Base-by-base conservation (phyloP, 2,113 vertebrate species). In the Lampris megalopsis region DNA sequence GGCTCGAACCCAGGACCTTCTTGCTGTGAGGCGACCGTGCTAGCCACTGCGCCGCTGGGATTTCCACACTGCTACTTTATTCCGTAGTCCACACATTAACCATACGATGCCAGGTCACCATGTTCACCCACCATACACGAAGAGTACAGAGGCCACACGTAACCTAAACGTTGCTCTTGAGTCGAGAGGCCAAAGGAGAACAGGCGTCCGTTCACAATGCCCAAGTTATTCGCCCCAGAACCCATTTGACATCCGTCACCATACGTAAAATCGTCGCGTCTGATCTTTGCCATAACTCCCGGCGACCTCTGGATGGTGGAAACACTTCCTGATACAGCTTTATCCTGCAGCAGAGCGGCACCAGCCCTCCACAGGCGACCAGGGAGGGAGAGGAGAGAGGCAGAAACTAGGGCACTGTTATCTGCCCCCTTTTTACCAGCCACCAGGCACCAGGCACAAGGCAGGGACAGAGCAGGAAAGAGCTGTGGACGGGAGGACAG, bases 321-420 rank as follows among this genome's bases (percentile, higher is more conserved):
- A 79, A 60, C 63, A 45, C 13, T 40, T 67, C 9, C 53, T 56
- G n/a, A 47, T 72, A 80, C 75, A 73, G 76, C 73, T 84, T 90
- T 89, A 92, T 92, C 86, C 91, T 81, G 70, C 73, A 37, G 52
- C 75, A 80, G 64, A 81, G 76, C 57, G 82, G 75, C 77, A 47
- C 81, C 4, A 43, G 4, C 37, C 77, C 79, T 57, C 79, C 85
- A 94, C 94, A 93, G 81, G 91, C 75, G 75, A 88, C 70, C 70
- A 63, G 91, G 81, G 92, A 92, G 92, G 81, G 90, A 91, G 90
- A 87, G 66, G 69, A 85, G 89, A 60, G 87, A 85, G 83, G 85
- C 66, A 88, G 83, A 90, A 95, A 91, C 83, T 95, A 94, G 94
- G 93, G 90, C 94, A 90, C 90, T 87, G 86, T 90, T 93, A 91